phyloP scores from a whole-genome alignment of 2,888 invertebrate genomes.

The Tipula unca region DNA sequence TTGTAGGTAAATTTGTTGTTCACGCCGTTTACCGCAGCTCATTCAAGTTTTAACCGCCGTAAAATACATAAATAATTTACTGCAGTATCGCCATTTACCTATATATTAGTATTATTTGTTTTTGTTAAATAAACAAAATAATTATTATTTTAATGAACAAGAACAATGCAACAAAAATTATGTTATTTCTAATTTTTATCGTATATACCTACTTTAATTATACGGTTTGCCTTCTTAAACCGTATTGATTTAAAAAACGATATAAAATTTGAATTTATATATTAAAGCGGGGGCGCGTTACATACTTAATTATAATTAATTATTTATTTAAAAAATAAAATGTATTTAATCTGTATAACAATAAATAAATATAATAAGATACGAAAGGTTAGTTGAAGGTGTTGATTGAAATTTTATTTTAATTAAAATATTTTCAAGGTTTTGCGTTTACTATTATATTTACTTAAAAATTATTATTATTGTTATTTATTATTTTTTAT shows the following conservation, averaged over 20 bases:
- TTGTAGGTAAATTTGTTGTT: too few species aligned
- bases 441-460: background rate
- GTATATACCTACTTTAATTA: background rate
- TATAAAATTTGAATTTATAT: background rate
- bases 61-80: background rate
- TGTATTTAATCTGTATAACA: background rate
- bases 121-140: background rate
- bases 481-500: background rate
- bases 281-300: background rate
- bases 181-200: background rate
- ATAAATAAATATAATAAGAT: constrained; percentile 2
- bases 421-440: constrained; percentile 1
- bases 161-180: background rate
- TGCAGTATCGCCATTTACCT: background rate
- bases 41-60: background rate
- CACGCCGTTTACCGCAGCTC: background rate
- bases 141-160: background rate
- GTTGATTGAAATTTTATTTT: background rate
- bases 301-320: constrained; percentile 1
- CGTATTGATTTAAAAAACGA: background rate
- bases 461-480: background rate
- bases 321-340: background rate
- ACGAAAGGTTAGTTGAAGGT: constrained; percentile 2
- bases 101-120: background rate
- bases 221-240: background rate